These are phyloP conservation scores for Tachina grossa DNA, from an alignment of 2,888 invertebrate genomes.

Conservation along the genomic window DNA sequence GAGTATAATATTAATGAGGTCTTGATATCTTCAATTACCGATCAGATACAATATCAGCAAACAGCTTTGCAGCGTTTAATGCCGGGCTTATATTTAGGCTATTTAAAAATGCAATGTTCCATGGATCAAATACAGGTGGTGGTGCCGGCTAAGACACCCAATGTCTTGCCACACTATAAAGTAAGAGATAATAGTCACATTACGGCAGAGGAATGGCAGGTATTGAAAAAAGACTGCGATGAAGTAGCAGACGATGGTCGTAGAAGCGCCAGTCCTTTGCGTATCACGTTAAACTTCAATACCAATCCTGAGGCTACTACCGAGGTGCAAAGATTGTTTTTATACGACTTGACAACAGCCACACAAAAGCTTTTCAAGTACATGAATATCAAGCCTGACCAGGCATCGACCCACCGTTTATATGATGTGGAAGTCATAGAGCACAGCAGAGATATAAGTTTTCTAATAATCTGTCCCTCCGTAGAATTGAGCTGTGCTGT, in stretches of 20 bases:
- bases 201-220: constrained; percentile 98
- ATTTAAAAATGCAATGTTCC: constrained; percentile 97
- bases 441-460: constrained; percentile 93
- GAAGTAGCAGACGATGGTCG: constrained; percentile 43
- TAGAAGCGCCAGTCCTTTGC: constrained; percentile 71
- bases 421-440: constrained; percentile 98
- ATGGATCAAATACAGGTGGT: constrained; percentile 97
- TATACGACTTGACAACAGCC: constrained; percentile 89
- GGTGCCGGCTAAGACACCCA: constrained; percentile 95
- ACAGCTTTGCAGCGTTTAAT: constrained; percentile 91
- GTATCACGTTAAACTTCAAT: constrained; percentile 79
- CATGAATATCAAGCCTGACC: constrained; percentile 90
- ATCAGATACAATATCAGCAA: constrained; percentile 87
- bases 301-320: constrained; percentile 84
- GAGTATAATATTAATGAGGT: constrained; percentile 91
- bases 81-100: constrained; percentile 96
- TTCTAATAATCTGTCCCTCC: constrained; percentile 95
- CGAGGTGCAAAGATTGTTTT: constrained; percentile 91
- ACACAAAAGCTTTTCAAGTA: constrained; percentile 90
- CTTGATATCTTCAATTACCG: constrained; percentile 93
- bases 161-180: constrained; percentile 96
- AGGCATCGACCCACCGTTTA: constrained; percentile 89
- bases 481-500: constrained; percentile 96
- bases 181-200: constrained; percentile 97
- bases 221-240: constrained; percentile 87